A percentile compares a stretch with the other conserved stretches of the same genome.
phyloP scores from a whole-genome alignment of 2,113 vertebrate genomes.

The Pteropus alecto region DNA sequence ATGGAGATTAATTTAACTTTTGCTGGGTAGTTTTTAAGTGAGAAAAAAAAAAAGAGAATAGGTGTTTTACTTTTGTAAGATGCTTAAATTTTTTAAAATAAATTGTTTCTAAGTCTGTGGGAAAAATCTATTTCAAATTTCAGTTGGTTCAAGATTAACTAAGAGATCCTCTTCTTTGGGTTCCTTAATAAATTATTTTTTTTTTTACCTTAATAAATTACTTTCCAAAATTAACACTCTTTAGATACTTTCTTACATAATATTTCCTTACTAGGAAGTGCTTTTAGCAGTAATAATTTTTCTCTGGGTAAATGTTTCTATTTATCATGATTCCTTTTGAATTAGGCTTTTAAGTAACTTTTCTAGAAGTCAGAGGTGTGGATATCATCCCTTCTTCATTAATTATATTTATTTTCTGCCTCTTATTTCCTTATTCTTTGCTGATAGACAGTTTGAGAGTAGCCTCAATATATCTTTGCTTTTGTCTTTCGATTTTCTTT shows the following conservation, averaged over 20 bases:
- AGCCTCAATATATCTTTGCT: background rate
- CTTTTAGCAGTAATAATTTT: background rate
- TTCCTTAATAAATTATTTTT: background rate
- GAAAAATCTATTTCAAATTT: conserved; percentile 26
- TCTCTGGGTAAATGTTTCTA: background rate
- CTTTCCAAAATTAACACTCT: conserved; percentile 8
- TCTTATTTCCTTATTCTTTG: background rate
- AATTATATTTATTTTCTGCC: background rate
- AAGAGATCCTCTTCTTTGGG: background rate
- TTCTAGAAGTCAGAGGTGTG: background rate
- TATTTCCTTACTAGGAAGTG: background rate
- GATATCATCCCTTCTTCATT: background rate
- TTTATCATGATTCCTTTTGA: background rate
- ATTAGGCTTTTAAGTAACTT: background rate
- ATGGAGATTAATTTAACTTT: background rate
- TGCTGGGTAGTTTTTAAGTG: background rate
- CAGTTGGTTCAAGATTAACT: background rate
- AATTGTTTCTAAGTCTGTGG: background rate
- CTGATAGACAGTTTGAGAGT: background rate
- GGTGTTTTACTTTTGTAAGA: background rate
- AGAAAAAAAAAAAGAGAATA: background rate
- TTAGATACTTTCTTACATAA: background rate
- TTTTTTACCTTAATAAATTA: background rate
- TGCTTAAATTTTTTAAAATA: background rate
- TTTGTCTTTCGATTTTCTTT: background rate